Evolutionary conservation across 2,888 invertebrate genomes (phyloP).

Genomic region (Scelioninae gen. 2): DNA sequence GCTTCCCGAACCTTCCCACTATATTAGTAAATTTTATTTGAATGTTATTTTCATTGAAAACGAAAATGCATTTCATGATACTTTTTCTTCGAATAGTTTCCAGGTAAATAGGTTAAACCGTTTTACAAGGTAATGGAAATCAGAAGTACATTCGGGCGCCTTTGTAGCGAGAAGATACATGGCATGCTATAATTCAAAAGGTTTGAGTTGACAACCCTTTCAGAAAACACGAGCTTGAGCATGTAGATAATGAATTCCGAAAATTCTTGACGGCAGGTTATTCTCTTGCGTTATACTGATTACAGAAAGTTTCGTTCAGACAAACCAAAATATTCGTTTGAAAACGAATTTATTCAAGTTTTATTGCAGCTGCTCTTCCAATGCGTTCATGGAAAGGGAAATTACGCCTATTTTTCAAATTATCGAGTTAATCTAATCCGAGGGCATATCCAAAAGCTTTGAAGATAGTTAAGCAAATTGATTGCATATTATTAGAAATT

Average conservation of each 20-base stretch:
- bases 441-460: too few relatives aligned
- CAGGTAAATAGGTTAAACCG: slow-evolving; percentile 7
- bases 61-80: too few relatives aligned
- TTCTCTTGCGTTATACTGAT: slow-evolving; percentile 23
- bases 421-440: too few relatives aligned
- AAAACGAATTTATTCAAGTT: too few relatives aligned
- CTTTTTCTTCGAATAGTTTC: too few relatives aligned
- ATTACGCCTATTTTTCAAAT: too few relatives aligned
- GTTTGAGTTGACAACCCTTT: slow-evolving; percentile 52
- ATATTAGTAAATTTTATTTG: too few relatives aligned
- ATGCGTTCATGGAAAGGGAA: too few relatives aligned
- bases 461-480: slow-evolving; percentile 3
- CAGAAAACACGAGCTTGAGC: slow-evolving; percentile 42
- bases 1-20: neutral
- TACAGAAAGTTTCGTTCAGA: slow-evolving; percentile 18
- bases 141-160: slow-evolving; percentile 32
- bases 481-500: slow-evolving; percentile 5
- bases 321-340: slow-evolving; percentile 10
- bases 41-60: neutral
- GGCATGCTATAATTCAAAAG: slow-evolving; percentile 49
- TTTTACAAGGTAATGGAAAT: slow-evolving; percentile 41
- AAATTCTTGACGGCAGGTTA: slow-evolving; percentile 46
- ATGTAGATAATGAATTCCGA: slow-evolving; percentile 52
- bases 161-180: slow-evolving; percentile 45
- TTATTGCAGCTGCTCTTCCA: too few relatives aligned